These are phyloP conservation scores for Endomychus coccineus DNA, from an alignment of 2,888 invertebrate species.

Conservation along the genomic window DNA sequence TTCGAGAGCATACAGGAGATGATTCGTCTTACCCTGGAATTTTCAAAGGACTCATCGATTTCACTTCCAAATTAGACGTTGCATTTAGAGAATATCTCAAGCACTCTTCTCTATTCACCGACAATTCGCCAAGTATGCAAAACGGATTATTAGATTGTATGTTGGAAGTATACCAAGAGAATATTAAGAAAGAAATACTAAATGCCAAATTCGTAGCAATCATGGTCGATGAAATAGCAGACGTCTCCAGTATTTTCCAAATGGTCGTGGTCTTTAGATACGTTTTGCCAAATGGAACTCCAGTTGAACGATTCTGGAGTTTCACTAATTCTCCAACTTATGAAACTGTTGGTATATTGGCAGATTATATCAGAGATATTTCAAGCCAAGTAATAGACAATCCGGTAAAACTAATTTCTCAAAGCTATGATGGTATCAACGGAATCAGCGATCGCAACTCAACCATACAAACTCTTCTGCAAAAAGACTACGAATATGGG, in stretches of 20 bases:
- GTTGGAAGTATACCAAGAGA: conserved; percentile 12
- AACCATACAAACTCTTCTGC: conserved; percentile 26
- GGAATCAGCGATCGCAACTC: conserved; percentile 22
- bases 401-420: conserved; percentile 13
- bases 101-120: too few relatives aligned
- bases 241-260: conserved; percentile 1
- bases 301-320: background rate
- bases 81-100: too few relatives aligned
- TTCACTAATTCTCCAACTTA: background rate
- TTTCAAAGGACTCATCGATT: conserved; percentile 15
- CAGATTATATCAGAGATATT: background rate
- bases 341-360: background rate
- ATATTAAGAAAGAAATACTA: conserved; percentile 18
- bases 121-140: too few relatives aligned
- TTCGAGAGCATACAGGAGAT: conserved; percentile 27
- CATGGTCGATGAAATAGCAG: background rate
- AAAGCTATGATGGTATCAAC: conserved; percentile 30
- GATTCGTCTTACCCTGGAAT: conserved; percentile 11
- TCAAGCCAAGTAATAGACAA: background rate
- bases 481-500: conserved; percentile 18
- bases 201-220: conserved; percentile 2
- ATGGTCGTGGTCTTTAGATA: background rate
- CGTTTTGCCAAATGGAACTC: background rate
- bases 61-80: conserved; percentile 15
- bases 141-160: conserved; percentile 19